A percentile compares a stretch with the other conserved stretches of the same genome.
phyloP scores from a whole-genome alignment of 1,140 invertebrate species.

The Formica selysi region DNA sequence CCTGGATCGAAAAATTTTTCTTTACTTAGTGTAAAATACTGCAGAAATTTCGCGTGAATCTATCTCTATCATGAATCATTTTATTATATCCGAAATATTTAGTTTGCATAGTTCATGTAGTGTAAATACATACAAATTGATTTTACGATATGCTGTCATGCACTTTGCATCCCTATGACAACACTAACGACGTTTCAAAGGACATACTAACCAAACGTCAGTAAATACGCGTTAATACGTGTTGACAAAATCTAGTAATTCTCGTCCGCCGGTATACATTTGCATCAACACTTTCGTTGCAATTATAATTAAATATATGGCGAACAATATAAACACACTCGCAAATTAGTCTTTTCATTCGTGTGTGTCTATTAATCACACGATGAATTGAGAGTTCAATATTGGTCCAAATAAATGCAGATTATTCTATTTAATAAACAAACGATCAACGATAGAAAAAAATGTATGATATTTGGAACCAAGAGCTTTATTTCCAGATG shows the following conservation, averaged over 20 bases:
- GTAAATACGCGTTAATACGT: slow-evolving; percentile 26
- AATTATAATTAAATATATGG: slow-evolving; percentile 38
- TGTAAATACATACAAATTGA: neutral
- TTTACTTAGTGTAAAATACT: neutral
- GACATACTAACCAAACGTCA: neutral
- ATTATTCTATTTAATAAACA: slow-evolving; percentile 14
- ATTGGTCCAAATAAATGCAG: neutral
- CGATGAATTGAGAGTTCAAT: slow-evolving; percentile 4
- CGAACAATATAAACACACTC: neutral
- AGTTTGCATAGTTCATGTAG: neutral
- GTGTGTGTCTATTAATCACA: neutral
- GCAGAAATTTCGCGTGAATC: neutral
- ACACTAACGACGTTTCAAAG: slow-evolving; percentile 35
- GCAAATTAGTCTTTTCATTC: slow-evolving; percentile 44
- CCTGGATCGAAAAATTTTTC: neutral
- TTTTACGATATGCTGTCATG: neutral
- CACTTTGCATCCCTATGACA: neutral
- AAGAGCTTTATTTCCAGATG: neutral
- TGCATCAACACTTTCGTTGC: slow-evolving; percentile 17
- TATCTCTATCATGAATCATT: neutral
- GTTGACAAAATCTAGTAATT: slow-evolving; percentile 39
- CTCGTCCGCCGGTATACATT: slow-evolving; percentile 26
- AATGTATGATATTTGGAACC: neutral
- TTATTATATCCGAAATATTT: neutral
- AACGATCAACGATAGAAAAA: neutral